phyloP scores from a whole-genome alignment of 2,113 vertebrate genomes.

The Parotia lawesii region DNA sequence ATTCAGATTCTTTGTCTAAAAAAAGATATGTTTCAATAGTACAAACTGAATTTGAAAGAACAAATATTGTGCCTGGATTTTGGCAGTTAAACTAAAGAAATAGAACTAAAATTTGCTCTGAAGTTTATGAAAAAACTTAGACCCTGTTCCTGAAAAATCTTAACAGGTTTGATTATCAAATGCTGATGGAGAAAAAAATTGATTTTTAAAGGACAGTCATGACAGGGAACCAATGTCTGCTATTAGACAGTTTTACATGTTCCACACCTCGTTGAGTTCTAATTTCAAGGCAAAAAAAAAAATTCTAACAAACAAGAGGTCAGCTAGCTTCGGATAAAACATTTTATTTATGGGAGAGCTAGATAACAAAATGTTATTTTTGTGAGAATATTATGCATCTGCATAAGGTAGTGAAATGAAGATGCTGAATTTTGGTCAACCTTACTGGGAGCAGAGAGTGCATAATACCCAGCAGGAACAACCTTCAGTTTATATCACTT shows the following conservation, averaged over 20 bases:
- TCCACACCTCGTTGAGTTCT: neutral
- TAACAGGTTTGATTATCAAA: neutral
- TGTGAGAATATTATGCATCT: neutral
- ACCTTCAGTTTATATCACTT: neutral
- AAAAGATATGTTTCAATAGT: neutral
- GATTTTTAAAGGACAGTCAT: neutral
- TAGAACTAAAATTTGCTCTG: neutral
- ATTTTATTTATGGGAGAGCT: neutral
- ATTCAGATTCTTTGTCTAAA: neutral
- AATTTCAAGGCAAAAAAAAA: neutral
- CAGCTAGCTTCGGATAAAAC: neutral
- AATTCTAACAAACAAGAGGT: neutral
- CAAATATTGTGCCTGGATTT: neutral
- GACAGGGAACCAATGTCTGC: neutral
- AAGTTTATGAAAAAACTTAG: neutral
- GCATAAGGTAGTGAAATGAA: neutral
- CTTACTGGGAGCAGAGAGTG: neutral
- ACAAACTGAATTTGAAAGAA: neutral
- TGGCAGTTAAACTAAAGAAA: neutral
- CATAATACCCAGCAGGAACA: neutral
- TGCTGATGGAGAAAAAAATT: neutral
- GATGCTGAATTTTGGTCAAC: neutral
- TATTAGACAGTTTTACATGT: neutral
- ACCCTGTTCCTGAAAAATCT: neutral
- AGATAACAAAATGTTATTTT: neutral